Percentiles rank a stretch among this genome's conserved stretches.
Conservation (phyloP, 2,797 vertebrate species). For the Poecilia velifera region DNA sequence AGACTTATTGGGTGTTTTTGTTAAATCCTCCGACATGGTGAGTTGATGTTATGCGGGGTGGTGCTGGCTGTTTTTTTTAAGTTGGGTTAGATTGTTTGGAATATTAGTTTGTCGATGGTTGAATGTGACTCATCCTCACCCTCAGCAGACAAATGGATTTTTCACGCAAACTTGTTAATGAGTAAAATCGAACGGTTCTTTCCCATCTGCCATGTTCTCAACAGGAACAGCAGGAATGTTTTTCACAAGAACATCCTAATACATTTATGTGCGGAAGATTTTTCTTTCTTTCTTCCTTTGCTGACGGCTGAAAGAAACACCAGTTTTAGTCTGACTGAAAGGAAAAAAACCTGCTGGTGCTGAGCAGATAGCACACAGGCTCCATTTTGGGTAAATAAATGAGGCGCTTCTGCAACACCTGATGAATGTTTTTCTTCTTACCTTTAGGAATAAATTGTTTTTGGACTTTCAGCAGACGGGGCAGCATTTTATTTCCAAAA, state of each 20-base stretch:
- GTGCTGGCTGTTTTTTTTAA: neutral
- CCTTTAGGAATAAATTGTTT: slow-evolving; percentile 9
- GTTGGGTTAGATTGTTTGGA: neutral
- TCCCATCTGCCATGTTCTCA: neutral
- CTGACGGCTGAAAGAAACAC: neutral
- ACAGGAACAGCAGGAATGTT: neutral
- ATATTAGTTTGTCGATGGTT: neutral
- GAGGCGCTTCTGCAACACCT: neutral
- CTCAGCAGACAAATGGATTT: neutral
- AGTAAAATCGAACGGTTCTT: neutral
- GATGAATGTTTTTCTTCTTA: slow-evolving; percentile 1
- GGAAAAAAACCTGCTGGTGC: neutral
- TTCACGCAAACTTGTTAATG: neutral
- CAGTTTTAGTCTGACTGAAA: neutral
- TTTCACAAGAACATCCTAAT: neutral
- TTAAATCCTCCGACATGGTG: neutral
- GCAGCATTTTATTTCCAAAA: slow-evolving; percentile 1
- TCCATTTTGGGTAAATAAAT: neutral
- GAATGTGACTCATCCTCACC: neutral
- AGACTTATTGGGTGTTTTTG: neutral
- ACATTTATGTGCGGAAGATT: neutral
- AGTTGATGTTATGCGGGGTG: neutral
- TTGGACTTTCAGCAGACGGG: neutral
- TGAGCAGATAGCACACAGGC: slow-evolving; percentile 2
- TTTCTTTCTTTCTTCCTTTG: neutral